Conservation (phyloP, 2,113 vertebrate genomes). For the Pogonocichla stellata region DNA sequence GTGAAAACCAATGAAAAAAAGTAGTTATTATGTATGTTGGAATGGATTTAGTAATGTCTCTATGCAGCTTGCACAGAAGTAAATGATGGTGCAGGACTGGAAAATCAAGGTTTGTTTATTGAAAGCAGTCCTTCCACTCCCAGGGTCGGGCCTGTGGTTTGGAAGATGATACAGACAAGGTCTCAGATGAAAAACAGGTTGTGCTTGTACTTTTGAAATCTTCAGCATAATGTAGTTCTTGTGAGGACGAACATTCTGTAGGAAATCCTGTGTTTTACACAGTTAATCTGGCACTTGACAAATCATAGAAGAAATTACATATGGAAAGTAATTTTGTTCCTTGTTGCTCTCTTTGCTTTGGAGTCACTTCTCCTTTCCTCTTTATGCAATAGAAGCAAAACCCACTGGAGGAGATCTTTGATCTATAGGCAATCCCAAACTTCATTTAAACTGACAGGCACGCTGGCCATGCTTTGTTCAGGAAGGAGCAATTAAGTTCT, state of each 20-base stretch:
- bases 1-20: background rate
- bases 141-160: slow-evolving; percentile 58
- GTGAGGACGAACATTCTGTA: slow-evolving; percentile 7
- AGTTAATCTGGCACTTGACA: background rate
- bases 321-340: slow-evolving; percentile 38
- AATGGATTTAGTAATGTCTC: background rate
- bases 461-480: background rate
- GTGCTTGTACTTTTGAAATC: slow-evolving; percentile 42
- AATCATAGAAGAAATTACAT: background rate
- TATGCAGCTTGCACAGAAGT: slow-evolving; percentile 4
- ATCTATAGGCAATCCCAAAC: slow-evolving; percentile 10
- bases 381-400: slow-evolving; percentile 22
- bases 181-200: slow-evolving; percentile 61
- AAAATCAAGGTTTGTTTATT: slow-evolving; percentile 59
- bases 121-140: slow-evolving; percentile 50
- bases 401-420: background rate
- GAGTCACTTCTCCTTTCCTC: background rate
- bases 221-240: slow-evolving; percentile 2
- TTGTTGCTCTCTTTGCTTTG: slow-evolving; percentile 17
- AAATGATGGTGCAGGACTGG: slow-evolving; percentile 47
- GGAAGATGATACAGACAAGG: slow-evolving; percentile 51
- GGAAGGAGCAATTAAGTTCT: background rate
- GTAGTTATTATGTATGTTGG: background rate
- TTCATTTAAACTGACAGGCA: slow-evolving; percentile 31
- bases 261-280: background rate